A percentile compares a stretch with the other conserved stretches of the same genome.
phyloP scores from a whole-genome alignment of 2,797 vertebrate species.

The Urophycis tenuis region DNA sequence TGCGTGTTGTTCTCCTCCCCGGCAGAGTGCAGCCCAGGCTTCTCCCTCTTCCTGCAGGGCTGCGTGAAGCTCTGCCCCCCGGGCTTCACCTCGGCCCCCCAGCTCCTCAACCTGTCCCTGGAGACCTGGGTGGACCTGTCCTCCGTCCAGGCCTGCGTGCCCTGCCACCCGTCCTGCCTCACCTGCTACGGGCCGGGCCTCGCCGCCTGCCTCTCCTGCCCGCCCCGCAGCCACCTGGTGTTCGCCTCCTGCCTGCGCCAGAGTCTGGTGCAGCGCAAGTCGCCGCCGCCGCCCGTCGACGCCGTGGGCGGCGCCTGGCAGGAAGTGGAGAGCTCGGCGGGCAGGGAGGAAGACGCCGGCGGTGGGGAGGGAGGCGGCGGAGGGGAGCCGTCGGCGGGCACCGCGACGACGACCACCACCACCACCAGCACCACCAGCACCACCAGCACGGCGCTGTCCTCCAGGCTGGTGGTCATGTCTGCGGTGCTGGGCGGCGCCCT shows the following conservation, averaged over 20 bases:
- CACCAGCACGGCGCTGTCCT: slow-evolving; percentile 39
- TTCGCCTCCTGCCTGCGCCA: slow-evolving; percentile 73
- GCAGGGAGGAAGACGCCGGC: slow-evolving; percentile 8
- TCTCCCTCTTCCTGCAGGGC: slow-evolving; percentile 89
- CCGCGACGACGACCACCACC: too few relatives aligned
- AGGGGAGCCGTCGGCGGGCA: neutral
- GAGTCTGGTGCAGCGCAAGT: slow-evolving; percentile 75
- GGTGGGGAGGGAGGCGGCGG: slow-evolving; percentile 28
- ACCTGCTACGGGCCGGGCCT: slow-evolving; percentile 75
- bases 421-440: too few relatives aligned
- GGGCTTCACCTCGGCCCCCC: slow-evolving; percentile 72
- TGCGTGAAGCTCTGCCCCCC: slow-evolving; percentile 86
- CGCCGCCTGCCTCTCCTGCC: slow-evolving; percentile 85
- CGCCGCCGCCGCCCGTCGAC: slow-evolving; percentile 58
- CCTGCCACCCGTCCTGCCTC: slow-evolving; percentile 83
- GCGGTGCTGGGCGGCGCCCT: slow-evolving; percentile 86
- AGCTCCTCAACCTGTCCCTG: slow-evolving; percentile 78
- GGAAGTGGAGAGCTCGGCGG: slow-evolving; percentile 19
- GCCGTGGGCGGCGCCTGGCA: slow-evolving; percentile 6
- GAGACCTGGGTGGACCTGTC: slow-evolving; percentile 84
- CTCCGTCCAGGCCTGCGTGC: slow-evolving; percentile 78
- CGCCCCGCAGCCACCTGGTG: slow-evolving; percentile 76
- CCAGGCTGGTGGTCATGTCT: slow-evolving; percentile 69
- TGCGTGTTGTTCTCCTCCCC: neutral
- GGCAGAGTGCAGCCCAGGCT: slow-evolving; percentile 87